Conservation (phyloP, 2,797 vertebrate species). For the Hylomyscus alleni region DNA sequence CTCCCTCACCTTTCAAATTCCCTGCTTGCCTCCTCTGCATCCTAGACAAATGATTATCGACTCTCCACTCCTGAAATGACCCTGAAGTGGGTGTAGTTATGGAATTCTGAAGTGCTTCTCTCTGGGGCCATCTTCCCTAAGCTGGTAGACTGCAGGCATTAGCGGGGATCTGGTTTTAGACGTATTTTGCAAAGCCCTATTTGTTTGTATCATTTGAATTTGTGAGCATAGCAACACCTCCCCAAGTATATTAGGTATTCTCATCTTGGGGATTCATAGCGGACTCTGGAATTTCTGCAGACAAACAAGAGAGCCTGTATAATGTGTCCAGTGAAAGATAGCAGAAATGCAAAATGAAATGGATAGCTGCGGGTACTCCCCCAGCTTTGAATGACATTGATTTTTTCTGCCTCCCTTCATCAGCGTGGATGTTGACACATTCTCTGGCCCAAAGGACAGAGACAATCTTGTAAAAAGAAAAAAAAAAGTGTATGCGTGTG, state of each 20-base stretch:
- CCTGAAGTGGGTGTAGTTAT: slow-evolving; percentile 73
- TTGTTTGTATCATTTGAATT: slow-evolving; percentile 83
- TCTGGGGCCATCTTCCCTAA: slow-evolving; percentile 64
- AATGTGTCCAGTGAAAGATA: slow-evolving; percentile 57
- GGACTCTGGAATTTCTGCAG: slow-evolving; percentile 70
- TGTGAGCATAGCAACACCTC: slow-evolving; percentile 63
- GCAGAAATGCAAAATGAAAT: slow-evolving; percentile 52
- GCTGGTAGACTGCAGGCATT: slow-evolving; percentile 70
- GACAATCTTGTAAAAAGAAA: background rate
- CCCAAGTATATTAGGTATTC: slow-evolving; percentile 73
- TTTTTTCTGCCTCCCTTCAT: slow-evolving; percentile 17
- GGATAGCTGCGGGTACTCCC: background rate
- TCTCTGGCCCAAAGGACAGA: background rate
- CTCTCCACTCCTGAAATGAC: slow-evolving; percentile 75
- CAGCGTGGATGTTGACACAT: slow-evolving; percentile 25
- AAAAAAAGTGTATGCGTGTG: background rate
- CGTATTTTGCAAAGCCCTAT: slow-evolving; percentile 74
- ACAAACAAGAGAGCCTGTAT: slow-evolving; percentile 70
- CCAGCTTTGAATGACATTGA: slow-evolving; percentile 37
- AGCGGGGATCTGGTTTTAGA: slow-evolving; percentile 78
- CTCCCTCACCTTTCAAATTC: slow-evolving; percentile 79
- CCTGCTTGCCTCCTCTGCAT: slow-evolving; percentile 71
- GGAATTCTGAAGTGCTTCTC: slow-evolving; percentile 81
- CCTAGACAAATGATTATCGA: slow-evolving; percentile 79
- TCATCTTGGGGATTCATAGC: slow-evolving; percentile 75